A percentile compares a stretch with the other conserved stretches of the same genome.
Evolutionary conservation across 2,113 vertebrate genomes (phyloP).

Genomic region (Oncorhynchus clarkii): DNA sequence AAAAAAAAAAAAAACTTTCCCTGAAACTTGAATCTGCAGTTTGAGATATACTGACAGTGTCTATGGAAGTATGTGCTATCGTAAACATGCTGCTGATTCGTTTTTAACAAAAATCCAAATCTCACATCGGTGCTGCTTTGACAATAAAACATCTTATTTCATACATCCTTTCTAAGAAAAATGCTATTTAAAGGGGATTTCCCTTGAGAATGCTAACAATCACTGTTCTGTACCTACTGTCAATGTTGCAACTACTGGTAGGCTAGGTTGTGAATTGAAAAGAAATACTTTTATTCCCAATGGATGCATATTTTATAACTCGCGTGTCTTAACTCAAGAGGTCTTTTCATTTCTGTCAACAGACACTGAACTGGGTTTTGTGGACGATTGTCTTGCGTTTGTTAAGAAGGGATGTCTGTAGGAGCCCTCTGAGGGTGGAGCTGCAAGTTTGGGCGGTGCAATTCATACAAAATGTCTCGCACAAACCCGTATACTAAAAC

Average conservation of each 20-base stretch:
- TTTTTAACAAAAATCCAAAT: slow-evolving; percentile 4
- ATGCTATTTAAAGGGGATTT: slow-evolving; percentile 45
- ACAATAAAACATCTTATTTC: slow-evolving; percentile 38
- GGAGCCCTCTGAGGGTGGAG: background rate
- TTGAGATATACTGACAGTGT: slow-evolving; percentile 4
- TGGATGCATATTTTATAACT: slow-evolving; percentile 43
- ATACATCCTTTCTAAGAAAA: slow-evolving; percentile 57
- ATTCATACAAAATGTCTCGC: no score
- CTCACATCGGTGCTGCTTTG: slow-evolving; percentile 52
- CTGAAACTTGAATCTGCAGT: slow-evolving; percentile 10
- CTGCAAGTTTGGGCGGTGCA: no score
- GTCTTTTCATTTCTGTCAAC: slow-evolving; percentile 28
- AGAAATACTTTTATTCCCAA: slow-evolving; percentile 48
- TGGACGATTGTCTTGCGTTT: background rate
- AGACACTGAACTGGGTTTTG: slow-evolving; percentile 13
- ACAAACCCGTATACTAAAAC: no score
- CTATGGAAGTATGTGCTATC: slow-evolving; percentile 11
- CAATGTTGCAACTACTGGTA: slow-evolving; percentile 64
- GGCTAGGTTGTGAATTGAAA: slow-evolving; percentile 52
- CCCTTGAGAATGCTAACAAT: slow-evolving; percentile 21
- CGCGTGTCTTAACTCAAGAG: slow-evolving; percentile 58
- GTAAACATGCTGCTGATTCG: background rate
- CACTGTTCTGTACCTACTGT: slow-evolving; percentile 57
- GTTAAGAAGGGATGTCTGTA: slow-evolving; percentile 2
- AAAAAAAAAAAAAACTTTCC: no score